Percentiles rank a stretch among this genome's conserved stretches.
Conservation (phyloP, 2,797 vertebrate genomes). For the Pogonophryne albipinna region DNA sequence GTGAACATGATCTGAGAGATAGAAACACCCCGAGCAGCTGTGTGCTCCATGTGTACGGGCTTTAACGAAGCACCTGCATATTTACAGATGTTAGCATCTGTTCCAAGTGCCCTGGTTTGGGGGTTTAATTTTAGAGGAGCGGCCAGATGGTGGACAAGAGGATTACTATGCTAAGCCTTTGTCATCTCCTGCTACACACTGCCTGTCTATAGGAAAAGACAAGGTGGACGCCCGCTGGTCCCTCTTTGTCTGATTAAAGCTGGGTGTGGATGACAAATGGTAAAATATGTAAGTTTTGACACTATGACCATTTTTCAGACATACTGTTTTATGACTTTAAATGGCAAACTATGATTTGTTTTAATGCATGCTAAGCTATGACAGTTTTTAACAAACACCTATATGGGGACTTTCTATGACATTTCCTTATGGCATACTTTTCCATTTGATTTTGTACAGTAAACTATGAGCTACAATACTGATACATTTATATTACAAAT, state of each 20-base stretch:
- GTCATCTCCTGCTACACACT: slow-evolving; percentile 82
- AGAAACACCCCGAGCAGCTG: slow-evolving; percentile 51
- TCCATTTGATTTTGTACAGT: neutral
- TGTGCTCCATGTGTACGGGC: slow-evolving; percentile 31
- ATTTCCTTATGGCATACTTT: too few relatives aligned
- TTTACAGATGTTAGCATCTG: slow-evolving; percentile 82
- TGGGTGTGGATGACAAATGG: slow-evolving; percentile 5
- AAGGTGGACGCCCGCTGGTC: slow-evolving; percentile 56
- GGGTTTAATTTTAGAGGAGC: slow-evolving; percentile 80
- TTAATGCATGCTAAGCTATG: too few relatives aligned
- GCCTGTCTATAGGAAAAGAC: slow-evolving; percentile 65
- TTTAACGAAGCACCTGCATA: slow-evolving; percentile 73
- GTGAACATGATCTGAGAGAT: slow-evolving; percentile 38
- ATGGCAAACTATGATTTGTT: too few relatives aligned
- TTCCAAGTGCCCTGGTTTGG: slow-evolving; percentile 79
- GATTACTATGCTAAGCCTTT: slow-evolving; percentile 88
- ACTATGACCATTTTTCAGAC: too few relatives aligned
- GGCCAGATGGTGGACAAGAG: slow-evolving; percentile 87
- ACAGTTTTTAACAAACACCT: too few relatives aligned
- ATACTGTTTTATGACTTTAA: too few relatives aligned
- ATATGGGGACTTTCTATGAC: too few relatives aligned
- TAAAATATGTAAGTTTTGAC: neutral
- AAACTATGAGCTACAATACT: too few relatives aligned
- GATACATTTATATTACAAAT: too few relatives aligned
- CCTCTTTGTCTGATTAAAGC: slow-evolving; percentile 29